A percentile compares a stretch with the other conserved stretches of the same genome.
Conservation (phyloP, 2,888 invertebrate genomes). For the Temnothorax rugatulus region DNA sequence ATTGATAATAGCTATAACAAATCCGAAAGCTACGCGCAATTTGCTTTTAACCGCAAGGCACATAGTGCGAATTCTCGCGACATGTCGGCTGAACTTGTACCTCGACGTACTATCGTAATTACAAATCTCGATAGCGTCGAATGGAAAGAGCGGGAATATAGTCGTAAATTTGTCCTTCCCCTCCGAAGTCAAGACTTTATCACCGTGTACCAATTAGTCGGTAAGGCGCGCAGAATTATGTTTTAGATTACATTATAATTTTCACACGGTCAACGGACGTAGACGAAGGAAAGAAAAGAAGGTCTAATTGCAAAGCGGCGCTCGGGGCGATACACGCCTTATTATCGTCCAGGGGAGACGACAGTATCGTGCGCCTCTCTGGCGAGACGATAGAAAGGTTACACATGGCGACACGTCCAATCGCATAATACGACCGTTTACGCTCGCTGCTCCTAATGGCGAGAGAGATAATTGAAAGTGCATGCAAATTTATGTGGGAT, state of each 20-base stretch:
- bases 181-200: neutral
- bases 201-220: constrained; percentile 42
- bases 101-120: neutral
- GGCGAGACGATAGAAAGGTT: constrained; percentile 55
- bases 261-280: constrained; percentile 48
- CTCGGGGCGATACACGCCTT: constrained; percentile 54
- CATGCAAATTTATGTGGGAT: constrained; percentile 77
- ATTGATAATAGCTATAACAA: neutral
- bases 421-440: constrained; percentile 59
- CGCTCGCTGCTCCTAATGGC: constrained; percentile 54
- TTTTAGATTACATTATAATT: constrained; percentile 39
- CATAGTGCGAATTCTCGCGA: neutral
- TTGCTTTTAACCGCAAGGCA: neutral
- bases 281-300: neutral
- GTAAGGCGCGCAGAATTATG: constrained; percentile 7
- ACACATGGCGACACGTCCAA: constrained; percentile 56
- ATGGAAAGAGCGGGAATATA: neutral
- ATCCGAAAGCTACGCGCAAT: neutral
- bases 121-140: constrained; percentile 5
- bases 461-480: constrained; percentile 73
- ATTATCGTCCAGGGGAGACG: constrained; percentile 47
- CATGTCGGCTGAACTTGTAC: neutral
- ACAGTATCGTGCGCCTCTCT: constrained; percentile 13
- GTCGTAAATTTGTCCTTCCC: constrained; percentile 10
- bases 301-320: constrained; percentile 7